Conservation (phyloP, 2,797 vertebrate species). For the Threskiornis aethiopicus region DNA sequence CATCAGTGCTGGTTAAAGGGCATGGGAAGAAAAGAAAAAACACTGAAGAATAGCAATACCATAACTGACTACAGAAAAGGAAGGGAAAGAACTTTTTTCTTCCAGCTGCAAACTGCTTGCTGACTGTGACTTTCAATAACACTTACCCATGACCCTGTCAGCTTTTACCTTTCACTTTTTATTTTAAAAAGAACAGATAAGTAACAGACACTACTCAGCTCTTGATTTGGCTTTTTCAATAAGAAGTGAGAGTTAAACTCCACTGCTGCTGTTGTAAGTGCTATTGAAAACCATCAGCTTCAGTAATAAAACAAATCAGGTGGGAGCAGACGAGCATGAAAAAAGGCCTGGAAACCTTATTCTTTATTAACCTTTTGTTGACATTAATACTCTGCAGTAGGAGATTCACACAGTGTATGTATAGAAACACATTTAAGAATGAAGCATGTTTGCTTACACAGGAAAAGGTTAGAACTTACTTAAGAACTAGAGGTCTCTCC, state of each 20-base stretch:
- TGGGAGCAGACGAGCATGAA: neutral
- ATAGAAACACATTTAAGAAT: constrained; percentile 13
- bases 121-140: neutral
- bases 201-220: constrained; percentile 22
- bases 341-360: neutral
- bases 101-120: neutral
- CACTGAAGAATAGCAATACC: neutral
- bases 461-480: constrained; percentile 48
- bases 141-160: neutral
- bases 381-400: constrained; percentile 42
- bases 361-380: constrained; percentile 65
- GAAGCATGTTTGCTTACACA: neutral
- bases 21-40: neutral
- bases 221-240: constrained; percentile 36
- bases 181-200: constrained; percentile 36
- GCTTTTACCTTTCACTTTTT: constrained; percentile 36
- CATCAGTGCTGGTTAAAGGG: neutral
- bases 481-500: neutral
- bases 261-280: neutral
- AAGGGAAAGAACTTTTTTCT: neutral
- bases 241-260: constrained; percentile 28
- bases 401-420: neutral
- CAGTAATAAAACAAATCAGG: constrained; percentile 28
- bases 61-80: neutral
- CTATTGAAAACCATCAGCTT: constrained; percentile 24